Conservation (phyloP, 2,797 vertebrate genomes). For the Sparidentex hasta region DNA sequence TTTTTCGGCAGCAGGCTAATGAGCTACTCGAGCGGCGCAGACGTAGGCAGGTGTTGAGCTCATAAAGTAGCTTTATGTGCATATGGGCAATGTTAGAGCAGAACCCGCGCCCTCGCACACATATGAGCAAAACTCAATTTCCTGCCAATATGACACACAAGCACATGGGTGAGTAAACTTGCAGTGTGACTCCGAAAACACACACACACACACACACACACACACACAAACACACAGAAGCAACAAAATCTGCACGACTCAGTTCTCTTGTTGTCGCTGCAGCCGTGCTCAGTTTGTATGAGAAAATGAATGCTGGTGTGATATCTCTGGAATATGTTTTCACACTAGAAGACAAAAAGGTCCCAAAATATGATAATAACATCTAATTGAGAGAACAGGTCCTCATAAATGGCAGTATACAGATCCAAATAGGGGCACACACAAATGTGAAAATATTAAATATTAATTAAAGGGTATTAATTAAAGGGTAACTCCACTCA, state of each 20-base stretch:
- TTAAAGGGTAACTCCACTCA: too few relatives aligned
- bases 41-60: conserved; percentile 67
- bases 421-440: not conserved
- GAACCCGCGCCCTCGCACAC: conserved; percentile 58
- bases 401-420: not conserved
- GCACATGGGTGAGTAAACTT: conserved; percentile 60
- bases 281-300: not conserved
- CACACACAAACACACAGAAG: conserved; percentile 31
- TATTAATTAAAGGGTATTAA: too few relatives aligned
- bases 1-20: conserved; percentile 57
- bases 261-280: not conserved
- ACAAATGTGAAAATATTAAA: not conserved
- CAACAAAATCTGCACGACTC: conserved; percentile 8
- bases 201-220: conserved; percentile 38
- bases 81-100: conserved; percentile 57
- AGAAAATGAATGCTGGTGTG: conserved; percentile 13
- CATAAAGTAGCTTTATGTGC: conserved; percentile 71
- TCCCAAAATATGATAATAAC: not conserved
- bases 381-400: not conserved
- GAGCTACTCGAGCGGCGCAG: conserved; percentile 47
- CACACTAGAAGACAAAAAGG: not conserved
- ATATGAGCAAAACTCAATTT: conserved; percentile 71
- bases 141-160: conserved; percentile 66
- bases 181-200: conserved; percentile 23
- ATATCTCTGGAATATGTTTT: conserved; percentile 3